Conservation (phyloP, 92 coral and sea anemone genomes). For the Parazoanthus darwini region DNA sequence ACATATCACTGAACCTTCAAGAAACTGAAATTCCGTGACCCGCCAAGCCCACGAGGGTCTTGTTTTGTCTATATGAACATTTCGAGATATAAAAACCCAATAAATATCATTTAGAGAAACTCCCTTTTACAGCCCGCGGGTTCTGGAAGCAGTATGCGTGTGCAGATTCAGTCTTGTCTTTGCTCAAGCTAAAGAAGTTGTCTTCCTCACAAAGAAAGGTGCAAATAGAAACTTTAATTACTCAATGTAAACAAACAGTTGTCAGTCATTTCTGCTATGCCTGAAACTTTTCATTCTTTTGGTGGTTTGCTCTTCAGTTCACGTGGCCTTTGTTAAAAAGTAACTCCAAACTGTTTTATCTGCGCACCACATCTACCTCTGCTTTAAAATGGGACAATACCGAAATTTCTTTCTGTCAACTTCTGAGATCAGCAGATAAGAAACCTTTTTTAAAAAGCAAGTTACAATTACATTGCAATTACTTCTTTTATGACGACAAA, state of each 20-base stretch:
- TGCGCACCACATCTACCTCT: too few species aligned
- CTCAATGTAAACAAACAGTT: neutral
- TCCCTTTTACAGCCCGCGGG: neutral
- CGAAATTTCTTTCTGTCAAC: neutral
- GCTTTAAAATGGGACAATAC: too few species aligned
- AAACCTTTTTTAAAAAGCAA: neutral
- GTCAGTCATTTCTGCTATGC: neutral
- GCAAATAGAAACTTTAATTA: neutral
- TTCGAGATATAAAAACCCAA: neutral
- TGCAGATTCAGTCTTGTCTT: neutral
- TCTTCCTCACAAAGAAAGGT: neutral
- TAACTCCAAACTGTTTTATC: too few species aligned
- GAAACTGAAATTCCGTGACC: constrained; percentile 17
- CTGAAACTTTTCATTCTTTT: neutral
- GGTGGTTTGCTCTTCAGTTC: neutral
- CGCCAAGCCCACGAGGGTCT: constrained; percentile 4
- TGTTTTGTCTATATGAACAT: neutral
- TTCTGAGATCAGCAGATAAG: neutral
- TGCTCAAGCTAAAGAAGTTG: neutral
- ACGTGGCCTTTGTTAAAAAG: neutral
- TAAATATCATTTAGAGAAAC: neutral
- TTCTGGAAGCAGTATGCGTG: neutral
- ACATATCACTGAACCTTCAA: neutral
- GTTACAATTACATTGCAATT: neutral
- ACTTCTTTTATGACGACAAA: neutral